Base-by-base conservation (phyloP, 2,113 vertebrate genomes). In the Atlantisia rogersi region DNA sequence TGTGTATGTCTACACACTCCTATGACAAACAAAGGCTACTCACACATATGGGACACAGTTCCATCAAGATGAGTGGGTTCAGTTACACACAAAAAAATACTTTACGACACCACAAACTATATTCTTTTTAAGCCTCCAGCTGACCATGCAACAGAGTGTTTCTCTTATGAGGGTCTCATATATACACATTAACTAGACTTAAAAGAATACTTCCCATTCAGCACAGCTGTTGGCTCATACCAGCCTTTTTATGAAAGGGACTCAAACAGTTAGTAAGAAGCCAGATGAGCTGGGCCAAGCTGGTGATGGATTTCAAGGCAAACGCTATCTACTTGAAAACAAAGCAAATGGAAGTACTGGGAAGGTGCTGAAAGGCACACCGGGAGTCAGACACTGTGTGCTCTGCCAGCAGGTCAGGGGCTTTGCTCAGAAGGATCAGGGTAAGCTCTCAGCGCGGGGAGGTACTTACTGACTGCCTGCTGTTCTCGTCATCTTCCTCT, bases 401-500 rank as follows among this genome's bases (percentile, higher is more conserved):
- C 28, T 82, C 29, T 50, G 18, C 6, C 64, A 9, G 19, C 44
- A 19, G 6, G 6, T 58, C 11, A 11, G 15, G 29, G 16, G 3
- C 14, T n/a, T 22, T 78, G 15, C 32, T 28, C 28, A 13, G 25
- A 21, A 7, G 42, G 24, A 5, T 1, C 13, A 24, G 18, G 16
- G 9, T 5, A 37, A 76, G 29, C 44, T 40, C 29, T 28, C 1
- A 1, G 12, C 15, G 44, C n/a, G 6, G 12, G 15, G 24, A 63
- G 71, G 21, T 90, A 98, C 99, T 98, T 91, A 99, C 99, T 96
- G 99, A 99, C 94, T 98, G 98, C 55, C 97, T 98, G 97, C 99
- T 99, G 69, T 99, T 99, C 70, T 98, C 98, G 29, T 99, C 99
- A 14, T 99, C 99, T 42, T 99, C 99, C 71, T 99, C 98, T 63